Evolutionary conservation across 2,797 vertebrate genomes (phyloP).

Genomic region (Phaenicophaeus curvirostris): DNA sequence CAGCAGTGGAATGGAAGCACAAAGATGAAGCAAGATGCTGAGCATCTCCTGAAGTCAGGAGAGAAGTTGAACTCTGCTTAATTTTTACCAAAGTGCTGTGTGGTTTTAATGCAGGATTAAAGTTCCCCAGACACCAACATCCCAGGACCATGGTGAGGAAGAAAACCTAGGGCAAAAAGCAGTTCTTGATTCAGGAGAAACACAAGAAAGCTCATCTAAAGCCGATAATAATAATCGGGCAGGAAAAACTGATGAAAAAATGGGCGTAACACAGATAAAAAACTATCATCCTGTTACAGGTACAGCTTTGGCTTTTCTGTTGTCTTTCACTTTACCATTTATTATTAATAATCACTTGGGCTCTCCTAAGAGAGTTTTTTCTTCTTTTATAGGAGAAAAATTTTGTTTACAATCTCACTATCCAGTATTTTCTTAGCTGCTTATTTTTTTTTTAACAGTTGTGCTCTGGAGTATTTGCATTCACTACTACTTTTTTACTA

Average conservation of each 20-base stretch:
- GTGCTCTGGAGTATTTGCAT: background rate
- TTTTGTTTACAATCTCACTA: background rate
- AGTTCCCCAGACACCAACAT: slow-evolving; percentile 58
- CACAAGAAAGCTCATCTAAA: background rate
- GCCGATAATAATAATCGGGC: slow-evolving; percentile 17
- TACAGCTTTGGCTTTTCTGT: slow-evolving; percentile 50
- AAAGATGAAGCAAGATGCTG: background rate
- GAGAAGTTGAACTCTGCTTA: background rate
- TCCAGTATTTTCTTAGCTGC: background rate
- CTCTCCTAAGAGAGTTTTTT: background rate
- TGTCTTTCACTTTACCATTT: background rate
- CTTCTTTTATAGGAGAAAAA: background rate
- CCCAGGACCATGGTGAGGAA: slow-evolving; percentile 67
- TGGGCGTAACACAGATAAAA: slow-evolving; percentile 66
- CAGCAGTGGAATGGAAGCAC: background rate
- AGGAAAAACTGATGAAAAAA: slow-evolving; percentile 76
- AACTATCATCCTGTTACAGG: slow-evolving; percentile 86
- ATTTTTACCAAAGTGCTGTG: background rate
- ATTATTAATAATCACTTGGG: background rate
- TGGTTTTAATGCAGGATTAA: slow-evolving; percentile 71
- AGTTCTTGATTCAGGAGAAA: slow-evolving; percentile 42
- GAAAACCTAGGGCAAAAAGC: slow-evolving; percentile 67
- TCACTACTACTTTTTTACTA: background rate
- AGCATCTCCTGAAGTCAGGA: background rate
- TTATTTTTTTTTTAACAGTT: background rate